phyloP scores from a whole-genome alignment of 92 coral and sea anemone genomes.

The Phenganax subtilis region DNA sequence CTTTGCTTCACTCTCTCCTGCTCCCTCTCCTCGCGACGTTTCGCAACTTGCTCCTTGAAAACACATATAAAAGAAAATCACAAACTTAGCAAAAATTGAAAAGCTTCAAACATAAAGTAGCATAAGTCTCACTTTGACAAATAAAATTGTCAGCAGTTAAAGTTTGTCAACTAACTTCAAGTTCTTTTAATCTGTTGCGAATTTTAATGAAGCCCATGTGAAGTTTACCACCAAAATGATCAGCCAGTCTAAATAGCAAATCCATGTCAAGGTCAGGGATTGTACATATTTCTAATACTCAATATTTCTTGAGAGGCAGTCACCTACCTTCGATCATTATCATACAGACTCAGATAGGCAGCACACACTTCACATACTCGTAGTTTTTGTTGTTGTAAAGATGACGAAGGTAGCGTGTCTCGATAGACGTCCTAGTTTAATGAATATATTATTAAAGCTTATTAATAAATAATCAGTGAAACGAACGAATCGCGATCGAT shows the following conservation, averaged over 20 bases:
- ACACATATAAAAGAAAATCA: background rate
- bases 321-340: conserved; percentile 84
- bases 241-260: conserved; percentile 67
- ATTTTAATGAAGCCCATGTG: conserved; percentile 99
- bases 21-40: conserved; percentile 83
- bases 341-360: conserved; percentile 97
- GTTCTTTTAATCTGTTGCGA: conserved; percentile 77
- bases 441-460: background rate
- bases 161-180: conserved; percentile 52
- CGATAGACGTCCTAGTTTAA: conserved; percentile 71
- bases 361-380: conserved; percentile 99
- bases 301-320: background rate
- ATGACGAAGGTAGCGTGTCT: conserved; percentile 80
- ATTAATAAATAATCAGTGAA: background rate
- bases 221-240: conserved; percentile 99
- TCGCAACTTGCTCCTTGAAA: conserved; percentile 68
- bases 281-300: background rate
- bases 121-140: background rate
- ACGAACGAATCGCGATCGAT: background rate
- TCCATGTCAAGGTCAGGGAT: background rate
- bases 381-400: conserved; percentile 93
- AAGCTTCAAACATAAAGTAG: background rate
- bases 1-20: conserved; percentile 76
- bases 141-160: background rate
- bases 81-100: background rate